These are phyloP conservation scores for Bombus affinis DNA, from an alignment of 1,140 invertebrate species.

Conservation along the genomic window DNA sequence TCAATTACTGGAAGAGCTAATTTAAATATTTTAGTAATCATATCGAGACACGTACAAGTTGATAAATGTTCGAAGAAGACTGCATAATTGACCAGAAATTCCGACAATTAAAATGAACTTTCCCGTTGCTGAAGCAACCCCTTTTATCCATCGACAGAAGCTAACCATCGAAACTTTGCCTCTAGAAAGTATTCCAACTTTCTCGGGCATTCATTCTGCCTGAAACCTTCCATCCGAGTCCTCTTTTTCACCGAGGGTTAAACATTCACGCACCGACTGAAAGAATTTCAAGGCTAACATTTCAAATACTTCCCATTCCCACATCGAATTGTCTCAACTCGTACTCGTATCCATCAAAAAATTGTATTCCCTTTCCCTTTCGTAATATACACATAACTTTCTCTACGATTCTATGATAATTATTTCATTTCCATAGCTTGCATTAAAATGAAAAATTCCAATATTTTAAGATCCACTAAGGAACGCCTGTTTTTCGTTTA, in stretches of 20 bases:
- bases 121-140: not conserved
- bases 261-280: not conserved
- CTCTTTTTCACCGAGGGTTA: not conserved
- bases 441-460: not conserved
- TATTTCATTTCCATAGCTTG: no score
- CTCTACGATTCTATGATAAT: no score
- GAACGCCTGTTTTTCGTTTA: not conserved
- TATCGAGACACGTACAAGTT: slow-evolving; percentile 3
- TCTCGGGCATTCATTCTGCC: slow-evolving; percentile 21
- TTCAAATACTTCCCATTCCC: not conserved
- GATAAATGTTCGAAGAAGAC: not conserved
- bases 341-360: not conserved
- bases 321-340: not conserved
- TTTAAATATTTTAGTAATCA: not conserved
- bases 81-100: slow-evolving; percentile 52
- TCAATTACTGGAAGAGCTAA: not conserved
- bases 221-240: slow-evolving; percentile 5
- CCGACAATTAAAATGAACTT: slow-evolving; percentile 54
- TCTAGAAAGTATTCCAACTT: slow-evolving; percentile 51
- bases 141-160: not conserved
- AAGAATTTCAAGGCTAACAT: slow-evolving; percentile 33
- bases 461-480: not conserved
- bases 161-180: slow-evolving; percentile 42
- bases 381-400: no score
- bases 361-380: not conserved